Conservation (phyloP, 2,113 vertebrate species). For the Neotoma lepida region DNA sequence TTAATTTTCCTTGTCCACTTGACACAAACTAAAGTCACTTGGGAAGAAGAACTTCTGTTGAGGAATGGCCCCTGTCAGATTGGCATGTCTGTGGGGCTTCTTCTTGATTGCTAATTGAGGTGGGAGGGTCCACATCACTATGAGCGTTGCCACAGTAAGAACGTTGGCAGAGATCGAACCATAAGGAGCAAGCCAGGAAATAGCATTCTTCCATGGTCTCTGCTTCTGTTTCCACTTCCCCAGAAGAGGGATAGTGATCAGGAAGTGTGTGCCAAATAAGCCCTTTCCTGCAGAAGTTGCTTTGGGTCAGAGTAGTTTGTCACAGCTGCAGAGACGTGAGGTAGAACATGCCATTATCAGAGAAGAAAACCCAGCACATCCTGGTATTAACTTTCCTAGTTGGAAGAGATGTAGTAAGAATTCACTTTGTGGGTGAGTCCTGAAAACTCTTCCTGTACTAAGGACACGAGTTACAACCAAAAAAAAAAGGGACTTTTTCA, state of each 20-base stretch:
- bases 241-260: not conserved
- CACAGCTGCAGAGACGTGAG: not conserved
- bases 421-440: not conserved
- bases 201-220: not conserved
- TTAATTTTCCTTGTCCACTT: not conserved
- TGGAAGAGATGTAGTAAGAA: not conserved
- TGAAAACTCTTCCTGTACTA: not conserved
- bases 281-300: not conserved
- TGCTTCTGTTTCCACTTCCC: not conserved
- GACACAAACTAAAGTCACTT: not conserved
- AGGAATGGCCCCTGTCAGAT: not conserved
- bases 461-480: not conserved
- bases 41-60: not conserved
- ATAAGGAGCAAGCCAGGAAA: not conserved
- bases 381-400: not conserved
- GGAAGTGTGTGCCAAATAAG: not conserved
- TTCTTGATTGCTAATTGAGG: not conserved
- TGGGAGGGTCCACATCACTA: not conserved
- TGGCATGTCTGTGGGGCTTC: not conserved
- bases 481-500: not conserved
- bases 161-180: not conserved
- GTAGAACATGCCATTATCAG: not conserved
- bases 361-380: not conserved
- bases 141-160: not conserved
- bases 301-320: not conserved